Conservation (phyloP, 2,113 vertebrate genomes). For the Eublepharis macularius region DNA sequence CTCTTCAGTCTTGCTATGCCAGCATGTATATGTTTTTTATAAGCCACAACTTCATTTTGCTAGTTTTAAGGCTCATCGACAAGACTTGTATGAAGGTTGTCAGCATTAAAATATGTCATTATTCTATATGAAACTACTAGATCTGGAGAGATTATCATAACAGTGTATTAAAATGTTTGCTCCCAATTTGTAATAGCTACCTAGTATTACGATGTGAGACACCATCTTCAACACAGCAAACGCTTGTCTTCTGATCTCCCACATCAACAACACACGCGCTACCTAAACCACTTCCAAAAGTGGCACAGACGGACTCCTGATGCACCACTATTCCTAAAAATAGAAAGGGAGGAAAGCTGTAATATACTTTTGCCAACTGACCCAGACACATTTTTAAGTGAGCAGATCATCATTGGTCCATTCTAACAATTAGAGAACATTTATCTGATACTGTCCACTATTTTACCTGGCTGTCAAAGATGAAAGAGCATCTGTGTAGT, state of each 20-base stretch:
- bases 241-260: constrained; percentile 96
- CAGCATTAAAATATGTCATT: background rate
- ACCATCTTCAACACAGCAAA: constrained; percentile 97
- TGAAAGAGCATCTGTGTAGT: too few relatives aligned
- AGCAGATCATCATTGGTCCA: too few relatives aligned
- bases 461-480: too few relatives aligned
- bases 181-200: constrained; percentile 60
- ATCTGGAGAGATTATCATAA: background rate
- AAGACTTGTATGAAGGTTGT: background rate
- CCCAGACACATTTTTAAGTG: background rate
- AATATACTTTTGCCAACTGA: background rate
- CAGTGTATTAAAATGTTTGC: background rate
- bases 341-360: background rate
- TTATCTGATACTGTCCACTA: too few relatives aligned
- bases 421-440: too few relatives aligned
- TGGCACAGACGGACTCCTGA: constrained; percentile 96
- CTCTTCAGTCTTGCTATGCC: background rate
- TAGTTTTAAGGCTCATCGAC: background rate
- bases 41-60: background rate
- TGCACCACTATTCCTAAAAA: constrained; percentile 90
- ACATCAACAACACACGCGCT: constrained; percentile 96
- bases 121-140: background rate
- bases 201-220: constrained; percentile 96
- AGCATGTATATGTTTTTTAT: background rate
- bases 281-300: constrained; percentile 93